A percentile compares a stretch with the other conserved stretches of the same genome.
These are phyloP conservation scores for Mallotus villosus DNA, from an alignment of 2,797 vertebrate species.

Conservation along the genomic window DNA sequence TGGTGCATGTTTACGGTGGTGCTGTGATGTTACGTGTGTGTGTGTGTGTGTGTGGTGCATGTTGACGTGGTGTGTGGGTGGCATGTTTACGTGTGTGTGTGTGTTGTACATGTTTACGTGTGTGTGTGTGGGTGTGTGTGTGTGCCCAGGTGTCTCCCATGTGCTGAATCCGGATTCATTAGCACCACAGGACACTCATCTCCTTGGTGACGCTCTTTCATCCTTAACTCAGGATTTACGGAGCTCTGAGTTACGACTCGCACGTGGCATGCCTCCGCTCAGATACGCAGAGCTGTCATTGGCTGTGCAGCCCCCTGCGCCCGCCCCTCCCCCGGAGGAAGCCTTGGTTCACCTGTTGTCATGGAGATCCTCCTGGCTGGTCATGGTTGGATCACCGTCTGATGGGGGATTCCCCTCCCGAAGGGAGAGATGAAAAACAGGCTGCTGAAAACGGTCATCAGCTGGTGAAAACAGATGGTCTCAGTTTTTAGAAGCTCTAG, in stretches of 20 bases:
- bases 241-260: constrained; percentile 77
- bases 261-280: constrained; percentile 62
- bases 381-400: no score
- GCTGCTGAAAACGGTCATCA: no score
- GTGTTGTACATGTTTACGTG: no score
- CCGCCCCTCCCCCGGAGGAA: constrained; percentile 21
- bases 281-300: constrained; percentile 76
- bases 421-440: background rate
- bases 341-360: constrained; percentile 12
- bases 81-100: background rate
- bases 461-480: no score
- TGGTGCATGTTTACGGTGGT: no score
- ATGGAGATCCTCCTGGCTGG: no score
- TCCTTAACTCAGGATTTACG: constrained; percentile 85
- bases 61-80: no score
- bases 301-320: constrained; percentile 50
- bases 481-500: no score
- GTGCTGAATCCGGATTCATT: constrained; percentile 74
- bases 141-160: constrained; percentile 4
- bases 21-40: no score
- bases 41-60: no score
- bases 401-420: constrained; percentile 13
- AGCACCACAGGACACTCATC: constrained; percentile 78
- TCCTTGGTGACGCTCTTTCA: constrained; percentile 82
- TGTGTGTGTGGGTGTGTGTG: constrained; percentile 19